Evolutionary conservation across 2,113 vertebrate genomes (phyloP).

Genomic region (Zonotrichia leucophrys): DNA sequence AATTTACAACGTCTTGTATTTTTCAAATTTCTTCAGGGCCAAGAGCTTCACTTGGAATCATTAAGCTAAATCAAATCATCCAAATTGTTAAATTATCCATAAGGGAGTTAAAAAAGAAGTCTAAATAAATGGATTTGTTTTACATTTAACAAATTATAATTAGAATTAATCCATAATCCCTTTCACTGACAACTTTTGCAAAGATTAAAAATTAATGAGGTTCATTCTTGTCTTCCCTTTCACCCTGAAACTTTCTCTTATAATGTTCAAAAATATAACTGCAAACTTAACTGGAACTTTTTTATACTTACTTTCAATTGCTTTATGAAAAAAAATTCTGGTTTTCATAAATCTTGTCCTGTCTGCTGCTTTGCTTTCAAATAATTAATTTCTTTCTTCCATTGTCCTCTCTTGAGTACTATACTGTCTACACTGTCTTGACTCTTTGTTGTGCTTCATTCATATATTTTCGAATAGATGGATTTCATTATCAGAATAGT

Average conservation of each 20-base stretch:
- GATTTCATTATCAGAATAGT: not conserved
- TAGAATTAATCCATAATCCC: not conserved
- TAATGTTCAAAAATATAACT: not conserved
- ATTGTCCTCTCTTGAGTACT: not conserved
- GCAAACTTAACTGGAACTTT: not conserved
- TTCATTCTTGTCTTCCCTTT: not conserved
- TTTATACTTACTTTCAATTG: not conserved
- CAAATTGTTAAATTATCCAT: constrained; percentile 26
- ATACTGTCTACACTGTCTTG: not conserved
- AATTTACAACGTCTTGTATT: not conserved
- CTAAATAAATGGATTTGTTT: constrained; percentile 34
- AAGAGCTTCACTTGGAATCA: not conserved
- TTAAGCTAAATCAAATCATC: not conserved
- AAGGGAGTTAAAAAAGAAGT: constrained; percentile 1
- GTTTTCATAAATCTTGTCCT: not conserved
- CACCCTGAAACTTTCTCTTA: not conserved
- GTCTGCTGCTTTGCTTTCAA: not conserved
- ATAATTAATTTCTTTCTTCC: not conserved
- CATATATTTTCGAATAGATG: not conserved
- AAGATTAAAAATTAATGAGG: not conserved
- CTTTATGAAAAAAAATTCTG: not conserved
- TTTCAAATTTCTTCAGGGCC: not conserved
- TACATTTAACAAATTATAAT: constrained; percentile 20
- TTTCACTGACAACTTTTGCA: not conserved
- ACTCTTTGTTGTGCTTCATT: not conserved